A percentile compares a stretch with the other conserved stretches of the same genome.
Evolutionary conservation across 2,113 vertebrate genomes (phyloP).

Genomic region (Zosterops pallidus): DNA sequence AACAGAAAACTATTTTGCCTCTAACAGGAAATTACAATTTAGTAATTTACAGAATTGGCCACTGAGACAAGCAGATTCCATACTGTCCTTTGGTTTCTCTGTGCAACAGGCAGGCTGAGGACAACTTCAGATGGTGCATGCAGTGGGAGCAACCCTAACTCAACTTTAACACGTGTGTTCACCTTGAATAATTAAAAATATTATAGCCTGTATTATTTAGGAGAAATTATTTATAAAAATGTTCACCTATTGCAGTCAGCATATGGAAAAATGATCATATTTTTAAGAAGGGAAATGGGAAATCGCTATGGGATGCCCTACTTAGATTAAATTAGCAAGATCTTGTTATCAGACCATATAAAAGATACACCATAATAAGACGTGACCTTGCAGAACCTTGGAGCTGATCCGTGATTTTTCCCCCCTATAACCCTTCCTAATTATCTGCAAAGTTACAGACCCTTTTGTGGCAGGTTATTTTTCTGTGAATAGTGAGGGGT

Average conservation of each 20-base stretch:
- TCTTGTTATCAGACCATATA: slow-evolving; percentile 75
- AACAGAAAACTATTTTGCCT: slow-evolving; percentile 49
- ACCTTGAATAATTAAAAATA: slow-evolving; percentile 60
- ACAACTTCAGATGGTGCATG: neutral
- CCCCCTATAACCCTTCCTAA: slow-evolving; percentile 74
- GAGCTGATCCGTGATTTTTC: slow-evolving; percentile 63
- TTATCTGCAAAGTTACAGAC: slow-evolving; percentile 80
- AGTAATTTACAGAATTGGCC: slow-evolving; percentile 57
- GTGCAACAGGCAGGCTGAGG: neutral
- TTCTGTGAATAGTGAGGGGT: slow-evolving; percentile 75
- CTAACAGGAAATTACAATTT: slow-evolving; percentile 60
- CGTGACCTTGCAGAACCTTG: slow-evolving; percentile 77
- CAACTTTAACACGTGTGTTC: neutral
- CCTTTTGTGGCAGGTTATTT: slow-evolving; percentile 78
- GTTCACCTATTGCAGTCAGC: slow-evolving; percentile 61
- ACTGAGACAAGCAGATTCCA: slow-evolving; percentile 30
- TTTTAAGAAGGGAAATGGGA: slow-evolving; percentile 78
- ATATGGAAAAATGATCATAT: slow-evolving; percentile 62
- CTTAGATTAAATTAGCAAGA: slow-evolving; percentile 82
- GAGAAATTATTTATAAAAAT: slow-evolving; percentile 73
- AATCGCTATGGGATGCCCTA: slow-evolving; percentile 76
- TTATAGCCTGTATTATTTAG: slow-evolving; percentile 58
- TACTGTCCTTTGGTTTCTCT: slow-evolving; percentile 4
- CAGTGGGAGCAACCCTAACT: neutral
- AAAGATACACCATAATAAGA: slow-evolving; percentile 75